Conservation (phyloP, 1,140 invertebrate genomes). For the Drosophila pseudoananassae region DNA sequence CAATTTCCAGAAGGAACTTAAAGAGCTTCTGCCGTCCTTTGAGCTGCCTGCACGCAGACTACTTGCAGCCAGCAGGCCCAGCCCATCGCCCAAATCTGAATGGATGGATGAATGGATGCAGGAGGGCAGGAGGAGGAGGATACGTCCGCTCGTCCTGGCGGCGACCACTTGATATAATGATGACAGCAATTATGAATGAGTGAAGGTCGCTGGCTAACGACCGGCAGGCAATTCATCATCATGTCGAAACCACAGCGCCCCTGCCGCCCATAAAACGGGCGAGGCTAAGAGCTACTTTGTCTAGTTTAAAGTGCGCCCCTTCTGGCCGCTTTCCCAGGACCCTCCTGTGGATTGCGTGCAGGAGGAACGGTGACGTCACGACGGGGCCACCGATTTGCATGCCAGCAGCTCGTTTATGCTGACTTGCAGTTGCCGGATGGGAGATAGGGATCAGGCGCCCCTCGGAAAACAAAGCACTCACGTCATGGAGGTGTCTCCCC, state of each 20-base stretch:
- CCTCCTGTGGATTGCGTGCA: conserved; percentile 46
- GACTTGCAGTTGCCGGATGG: conserved; percentile 61
- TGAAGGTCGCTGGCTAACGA: conserved; percentile 69
- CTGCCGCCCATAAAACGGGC: conserved; percentile 20
- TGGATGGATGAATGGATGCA: conserved; percentile 26
- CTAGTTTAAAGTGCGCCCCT: conserved; percentile 47
- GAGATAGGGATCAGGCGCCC: conserved; percentile 35
- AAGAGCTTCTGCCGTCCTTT: conserved; percentile 8
- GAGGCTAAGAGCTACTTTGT: conserved; percentile 20
- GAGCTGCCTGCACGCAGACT: conserved; percentile 11
- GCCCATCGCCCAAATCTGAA: neutral
- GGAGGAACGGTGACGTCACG: conserved; percentile 65
- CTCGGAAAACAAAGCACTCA: conserved; percentile 53
- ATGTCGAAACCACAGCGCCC: conserved; percentile 32
- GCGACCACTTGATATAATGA: conserved; percentile 73
- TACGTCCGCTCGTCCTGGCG: conserved; percentile 2
- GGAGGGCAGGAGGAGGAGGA: neutral
- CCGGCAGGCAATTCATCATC: conserved; percentile 73
- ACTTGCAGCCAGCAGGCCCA: conserved; percentile 5
- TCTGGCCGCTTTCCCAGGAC: conserved; percentile 4
- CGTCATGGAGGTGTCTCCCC: conserved; percentile 52
- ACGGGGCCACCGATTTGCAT: conserved; percentile 59
- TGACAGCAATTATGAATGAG: conserved; percentile 81
- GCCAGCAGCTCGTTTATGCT: conserved; percentile 68
- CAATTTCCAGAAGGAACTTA: neutral